Percentiles rank a stretch among this genome's conserved stretches.
These are phyloP conservation scores for Ictidomys tridecemlineatus DNA, from an alignment of 2,113 vertebrate genomes.

Conservation along the genomic window DNA sequence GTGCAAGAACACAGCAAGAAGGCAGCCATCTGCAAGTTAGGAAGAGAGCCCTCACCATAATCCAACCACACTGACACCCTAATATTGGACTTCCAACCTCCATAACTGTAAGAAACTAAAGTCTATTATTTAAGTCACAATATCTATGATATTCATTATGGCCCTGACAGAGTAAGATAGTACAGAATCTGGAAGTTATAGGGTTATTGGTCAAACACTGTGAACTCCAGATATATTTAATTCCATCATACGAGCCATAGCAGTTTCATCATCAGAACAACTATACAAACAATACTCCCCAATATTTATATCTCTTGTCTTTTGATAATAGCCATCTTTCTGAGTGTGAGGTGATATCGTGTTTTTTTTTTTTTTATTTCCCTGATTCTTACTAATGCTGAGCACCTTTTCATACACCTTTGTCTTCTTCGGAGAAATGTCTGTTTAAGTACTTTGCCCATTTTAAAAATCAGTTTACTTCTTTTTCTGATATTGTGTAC, in stretches of 20 bases:
- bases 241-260: background rate
- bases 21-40: background rate
- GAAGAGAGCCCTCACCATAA: background rate
- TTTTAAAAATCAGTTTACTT: no score
- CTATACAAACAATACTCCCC: background rate
- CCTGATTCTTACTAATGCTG: no score
- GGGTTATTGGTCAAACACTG: background rate
- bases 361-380: no score
- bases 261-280: background rate
- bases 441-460: no score
- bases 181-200: background rate
- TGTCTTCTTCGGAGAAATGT: no score
- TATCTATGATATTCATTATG: background rate
- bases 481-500: no score
- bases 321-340: no score
- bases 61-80: rapidly evolving
- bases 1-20: background rate
- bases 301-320: no score
- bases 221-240: background rate
- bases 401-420: no score
- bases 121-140: background rate
- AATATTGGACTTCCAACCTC: background rate
- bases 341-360: no score
- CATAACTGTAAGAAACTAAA: background rate
- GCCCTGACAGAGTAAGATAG: background rate